Evolutionary conservation across 2,888 invertebrate species (phyloP), one percentile per base, ranked within the genome.

Genomic region (Ormyrus thymus): DNA sequence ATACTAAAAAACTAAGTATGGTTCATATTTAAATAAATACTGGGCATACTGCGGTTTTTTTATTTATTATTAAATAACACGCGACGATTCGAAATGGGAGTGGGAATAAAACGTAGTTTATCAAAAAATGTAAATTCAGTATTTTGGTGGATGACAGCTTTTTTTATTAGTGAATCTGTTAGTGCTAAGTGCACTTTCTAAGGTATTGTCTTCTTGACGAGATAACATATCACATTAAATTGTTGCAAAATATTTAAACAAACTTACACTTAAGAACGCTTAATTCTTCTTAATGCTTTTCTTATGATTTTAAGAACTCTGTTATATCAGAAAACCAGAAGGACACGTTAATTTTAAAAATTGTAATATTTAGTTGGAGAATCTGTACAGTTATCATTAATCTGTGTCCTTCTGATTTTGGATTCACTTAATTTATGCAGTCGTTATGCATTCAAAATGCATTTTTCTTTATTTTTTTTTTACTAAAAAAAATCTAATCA

Each of bases 181-280:
- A 83, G 82, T 82, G 83, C 83, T 61, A 80, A 81, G 83, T 86
- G 83, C 81, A 84, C 81, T 78, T 82, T 77, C 82, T 85, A 84
- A 82, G 74, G 85, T 87, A 87, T 86, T 86, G 86, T 87, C 86
- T 83, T 83, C 77, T 83, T 85, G 84, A 85, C 84, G 83, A 86
- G 83, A 86, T 86, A 82, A 81, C 83, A 79, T 87, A 87, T 87
- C 86, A 87, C 87, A 86, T 86, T 81, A 84, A 83, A 84, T 66
- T 72, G 66, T 83, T 83, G 78, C 58, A 76, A 69, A 79, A 72
- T 73, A 79, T 76, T 69, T 45, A 74, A 73, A 74, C 69, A 79
- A 51, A 79, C 53, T 65, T 73, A 76, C 59, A 70, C 46, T 50
- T 73, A 71, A 15, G 62, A 73, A 76, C 65, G 68, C 55, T 81